phyloP scores from a whole-genome alignment of 2,888 invertebrate species.

The Cantharis rustica region DNA sequence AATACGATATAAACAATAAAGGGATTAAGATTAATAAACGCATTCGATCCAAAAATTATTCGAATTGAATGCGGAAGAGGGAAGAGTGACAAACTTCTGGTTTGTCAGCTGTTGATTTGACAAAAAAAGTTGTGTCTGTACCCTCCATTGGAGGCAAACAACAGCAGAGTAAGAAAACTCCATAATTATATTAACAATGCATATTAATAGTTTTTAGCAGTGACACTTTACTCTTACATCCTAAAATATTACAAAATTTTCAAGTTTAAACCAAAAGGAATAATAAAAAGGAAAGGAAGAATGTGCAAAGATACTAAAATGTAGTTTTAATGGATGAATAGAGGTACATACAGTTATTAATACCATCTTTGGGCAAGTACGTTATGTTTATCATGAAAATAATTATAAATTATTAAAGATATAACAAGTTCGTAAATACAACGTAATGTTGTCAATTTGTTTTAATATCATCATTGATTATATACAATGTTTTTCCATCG shows the following conservation, averaged over 20 bases:
- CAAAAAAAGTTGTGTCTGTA: background rate
- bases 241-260: background rate
- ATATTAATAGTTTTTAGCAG: background rate
- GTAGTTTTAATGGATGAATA: background rate
- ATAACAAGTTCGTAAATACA: background rate
- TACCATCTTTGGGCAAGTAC: background rate
- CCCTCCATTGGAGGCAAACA: background rate
- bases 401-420: background rate
- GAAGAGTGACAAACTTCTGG: background rate
- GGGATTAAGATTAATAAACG: background rate
- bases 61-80: background rate
- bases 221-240: background rate
- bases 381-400: background rate
- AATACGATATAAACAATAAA: background rate
- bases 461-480: constrained; percentile 13
- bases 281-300: background rate
- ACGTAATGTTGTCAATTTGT: background rate
- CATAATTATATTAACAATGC: background rate
- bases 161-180: background rate
- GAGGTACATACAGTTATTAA: background rate
- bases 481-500: constrained; percentile 23
- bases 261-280: background rate
- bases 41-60: background rate
- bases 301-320: background rate
- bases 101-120: background rate